These are phyloP conservation scores for Galeruca laticollis DNA, from an alignment of 2,888 invertebrate species.

Conservation along the genomic window DNA sequence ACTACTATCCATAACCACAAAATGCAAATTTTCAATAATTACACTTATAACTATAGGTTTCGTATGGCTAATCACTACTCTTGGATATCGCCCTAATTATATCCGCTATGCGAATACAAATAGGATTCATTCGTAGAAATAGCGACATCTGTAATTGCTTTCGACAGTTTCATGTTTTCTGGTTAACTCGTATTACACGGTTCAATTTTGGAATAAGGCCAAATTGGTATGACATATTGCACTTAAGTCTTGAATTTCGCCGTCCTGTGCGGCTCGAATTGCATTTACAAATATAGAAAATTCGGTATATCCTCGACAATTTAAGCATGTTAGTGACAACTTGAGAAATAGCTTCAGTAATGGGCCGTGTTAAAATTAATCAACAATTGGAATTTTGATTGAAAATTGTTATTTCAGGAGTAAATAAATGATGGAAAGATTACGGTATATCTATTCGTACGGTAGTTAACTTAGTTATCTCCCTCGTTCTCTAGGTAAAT, in stretches of 20 bases:
- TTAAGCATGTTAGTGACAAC: not conserved
- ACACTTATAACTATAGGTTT: not conserved
- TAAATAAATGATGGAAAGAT: too few species aligned
- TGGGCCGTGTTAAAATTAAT: too few species aligned
- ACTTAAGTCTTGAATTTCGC: constrained; percentile 8
- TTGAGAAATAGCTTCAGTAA: not conserved
- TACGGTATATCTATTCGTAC: too few species aligned
- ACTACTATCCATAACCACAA: too few species aligned
- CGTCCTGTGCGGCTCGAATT: not conserved
- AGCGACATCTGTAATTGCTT: constrained; percentile 41
- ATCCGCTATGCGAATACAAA: constrained; percentile 27
- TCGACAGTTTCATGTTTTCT: constrained; percentile 42
- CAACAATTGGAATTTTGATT: too few species aligned
- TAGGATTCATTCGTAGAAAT: constrained; percentile 37
- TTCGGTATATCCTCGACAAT: not conserved
- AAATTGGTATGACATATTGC: constrained; percentile 35
- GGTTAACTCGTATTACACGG: constrained; percentile 35
- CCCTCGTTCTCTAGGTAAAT: too few species aligned
- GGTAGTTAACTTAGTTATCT: too few species aligned
- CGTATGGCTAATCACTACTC: constrained; percentile 6
- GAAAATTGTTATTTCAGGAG: too few species aligned
- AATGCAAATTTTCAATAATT: constrained; percentile 17
- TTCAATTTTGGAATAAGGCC: constrained; percentile 29
- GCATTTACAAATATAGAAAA: not conserved
- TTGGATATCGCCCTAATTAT: constrained; percentile 29